phyloP scores from a whole-genome alignment of 2,113 vertebrate species.

The Chrysochloris asiatica region DNA sequence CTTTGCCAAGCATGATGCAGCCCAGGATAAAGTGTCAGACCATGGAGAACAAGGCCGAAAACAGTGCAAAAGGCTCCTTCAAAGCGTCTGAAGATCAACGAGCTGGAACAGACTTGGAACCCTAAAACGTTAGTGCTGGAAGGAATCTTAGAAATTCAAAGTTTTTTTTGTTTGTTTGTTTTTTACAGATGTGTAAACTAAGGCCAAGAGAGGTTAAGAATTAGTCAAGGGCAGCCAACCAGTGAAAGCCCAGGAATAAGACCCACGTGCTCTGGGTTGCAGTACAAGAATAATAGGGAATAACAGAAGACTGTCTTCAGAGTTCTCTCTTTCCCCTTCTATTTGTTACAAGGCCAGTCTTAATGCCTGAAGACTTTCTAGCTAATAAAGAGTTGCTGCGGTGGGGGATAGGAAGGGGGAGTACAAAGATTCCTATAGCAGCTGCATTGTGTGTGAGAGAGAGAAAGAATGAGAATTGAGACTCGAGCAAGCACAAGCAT shows the following conservation, averaged over 20 bases:
- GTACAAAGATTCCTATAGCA: neutral
- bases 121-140: neutral
- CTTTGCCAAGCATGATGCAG: neutral
- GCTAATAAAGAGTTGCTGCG: neutral
- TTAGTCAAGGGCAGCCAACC: neutral
- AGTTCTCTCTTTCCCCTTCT: neutral
- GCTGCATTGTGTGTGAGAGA: neutral
- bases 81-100: neutral
- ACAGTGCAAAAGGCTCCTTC: neutral
- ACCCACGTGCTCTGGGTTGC: neutral
- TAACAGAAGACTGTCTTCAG: neutral
- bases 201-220: neutral
- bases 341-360: constrained; percentile 16
- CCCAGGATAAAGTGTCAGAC: neutral
- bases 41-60: neutral
- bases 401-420: neutral
- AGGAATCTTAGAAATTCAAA: neutral
- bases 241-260: neutral
- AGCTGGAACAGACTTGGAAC: neutral
- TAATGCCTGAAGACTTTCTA: neutral
- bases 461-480: neutral
- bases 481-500: neutral
- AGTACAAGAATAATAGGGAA: neutral
- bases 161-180: neutral
- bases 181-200: neutral